A percentile compares a stretch with the other conserved stretches of the same genome.
phyloP scores from a whole-genome alignment of 1,140 invertebrate genomes.

The Aphelinus atriplicis region DNA sequence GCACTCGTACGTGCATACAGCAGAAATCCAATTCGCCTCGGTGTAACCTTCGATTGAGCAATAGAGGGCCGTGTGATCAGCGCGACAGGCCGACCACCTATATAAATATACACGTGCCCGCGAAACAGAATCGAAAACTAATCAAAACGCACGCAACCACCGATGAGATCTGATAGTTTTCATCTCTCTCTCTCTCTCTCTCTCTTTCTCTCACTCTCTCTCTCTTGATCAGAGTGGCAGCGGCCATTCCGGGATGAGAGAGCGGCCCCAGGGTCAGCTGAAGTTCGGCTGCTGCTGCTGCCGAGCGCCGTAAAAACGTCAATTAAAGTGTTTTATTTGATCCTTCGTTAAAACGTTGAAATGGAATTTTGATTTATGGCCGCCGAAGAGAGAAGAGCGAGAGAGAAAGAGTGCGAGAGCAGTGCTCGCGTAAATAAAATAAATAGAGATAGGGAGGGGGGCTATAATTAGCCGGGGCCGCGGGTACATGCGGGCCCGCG shows the following conservation, averaged over 20 bases:
- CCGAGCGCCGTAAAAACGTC: slow-evolving; percentile 67
- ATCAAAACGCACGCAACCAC: too few relatives aligned
- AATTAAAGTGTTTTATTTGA: slow-evolving; percentile 70
- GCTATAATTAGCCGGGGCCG: slow-evolving; percentile 61
- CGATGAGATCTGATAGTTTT: too few relatives aligned
- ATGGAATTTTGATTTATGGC: slow-evolving; percentile 68
- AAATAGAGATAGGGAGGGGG: slow-evolving; percentile 54
- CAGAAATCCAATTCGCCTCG: too few relatives aligned
- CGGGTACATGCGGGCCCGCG: slow-evolving; percentile 9
- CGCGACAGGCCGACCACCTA: too few relatives aligned
- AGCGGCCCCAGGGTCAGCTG: slow-evolving; percentile 54
- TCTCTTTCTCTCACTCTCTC: too few relatives aligned
- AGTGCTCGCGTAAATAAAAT: slow-evolving; percentile 61
- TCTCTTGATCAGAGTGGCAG: too few relatives aligned
- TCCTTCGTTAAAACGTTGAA: slow-evolving; percentile 69
- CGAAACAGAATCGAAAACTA: too few relatives aligned
- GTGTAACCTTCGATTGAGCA: too few relatives aligned
- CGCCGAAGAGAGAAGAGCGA: slow-evolving; percentile 27
- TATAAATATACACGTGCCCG: too few relatives aligned
- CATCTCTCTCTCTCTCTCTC: too few relatives aligned
- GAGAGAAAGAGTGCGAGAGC: slow-evolving; percentile 1
- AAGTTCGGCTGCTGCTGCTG: slow-evolving; percentile 64
- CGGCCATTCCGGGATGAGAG: background rate
- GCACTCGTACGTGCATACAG: too few relatives aligned
- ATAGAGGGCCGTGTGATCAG: too few relatives aligned